Evolutionary conservation across 2,797 vertebrate species (phyloP).

Genomic region (Smutsia temminckii): DNA sequence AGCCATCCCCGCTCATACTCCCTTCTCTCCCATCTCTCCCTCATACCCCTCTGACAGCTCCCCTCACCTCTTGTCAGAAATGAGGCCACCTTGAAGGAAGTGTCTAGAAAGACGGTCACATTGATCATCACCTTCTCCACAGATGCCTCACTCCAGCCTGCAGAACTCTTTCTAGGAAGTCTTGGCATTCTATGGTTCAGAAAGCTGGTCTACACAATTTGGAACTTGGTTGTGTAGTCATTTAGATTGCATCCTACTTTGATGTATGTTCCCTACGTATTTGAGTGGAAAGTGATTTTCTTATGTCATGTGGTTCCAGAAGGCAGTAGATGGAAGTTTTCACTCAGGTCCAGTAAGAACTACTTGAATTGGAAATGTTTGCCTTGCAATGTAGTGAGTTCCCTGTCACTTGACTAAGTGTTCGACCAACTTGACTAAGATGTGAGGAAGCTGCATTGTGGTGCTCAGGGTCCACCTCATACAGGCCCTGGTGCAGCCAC

Average conservation of each 20-base stretch:
- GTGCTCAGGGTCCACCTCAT: not conserved
- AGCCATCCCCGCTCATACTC: not conserved
- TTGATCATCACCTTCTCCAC: not conserved
- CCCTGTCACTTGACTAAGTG: no score
- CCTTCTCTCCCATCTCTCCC: not conserved
- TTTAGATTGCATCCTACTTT: not conserved
- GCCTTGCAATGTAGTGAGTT: not conserved
- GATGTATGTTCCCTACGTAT: not conserved
- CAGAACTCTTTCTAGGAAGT: not conserved
- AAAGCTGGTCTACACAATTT: not conserved
- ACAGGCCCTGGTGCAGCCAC: not conserved
- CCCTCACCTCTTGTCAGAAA: not conserved
- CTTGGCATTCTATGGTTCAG: not conserved
- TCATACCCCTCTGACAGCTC: not conserved
- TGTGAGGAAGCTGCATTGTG: not conserved
- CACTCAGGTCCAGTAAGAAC: no score
- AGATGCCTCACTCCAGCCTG: not conserved
- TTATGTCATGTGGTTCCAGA: not conserved
- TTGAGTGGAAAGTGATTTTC: not conserved
- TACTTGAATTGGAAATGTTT: not conserved
- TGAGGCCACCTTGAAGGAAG: not conserved
- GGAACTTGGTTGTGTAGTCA: rapidly evolving
- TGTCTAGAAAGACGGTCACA: not conserved
- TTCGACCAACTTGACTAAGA: no score
- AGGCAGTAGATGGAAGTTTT: not conserved